Base-by-base conservation (phyloP, 2,888 invertebrate genomes). In the Mactromeris polynyma region DNA sequence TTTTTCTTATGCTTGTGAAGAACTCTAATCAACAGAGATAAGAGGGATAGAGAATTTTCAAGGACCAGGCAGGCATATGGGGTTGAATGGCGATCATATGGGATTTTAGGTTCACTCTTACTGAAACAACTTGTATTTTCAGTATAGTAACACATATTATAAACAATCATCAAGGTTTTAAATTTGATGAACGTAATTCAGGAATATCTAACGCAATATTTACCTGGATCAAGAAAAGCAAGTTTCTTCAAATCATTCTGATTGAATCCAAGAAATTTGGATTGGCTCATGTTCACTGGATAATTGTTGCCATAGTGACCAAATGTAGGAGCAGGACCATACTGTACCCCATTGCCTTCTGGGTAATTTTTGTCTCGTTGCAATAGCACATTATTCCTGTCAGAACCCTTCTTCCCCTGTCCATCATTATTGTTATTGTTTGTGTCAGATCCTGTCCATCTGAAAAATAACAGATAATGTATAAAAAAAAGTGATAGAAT, bases 381-480 rank as follows among this genome's bases (percentile, higher is more conserved):
- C 36, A 96, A 91, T 6, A 96, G 92, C 9, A 96, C 93, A 92
- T 97, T 97, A 86, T 95, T 96, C n/a, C 97, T 94, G 91, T 97
- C 97, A 17, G 95, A 95, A 1, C 96, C 95, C 26, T 95, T 94
- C 42, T 93, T 92, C 1, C 97, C 97, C 87, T 97, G 96, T 0
- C 97, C 97, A 91, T 96, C 96, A 92, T 96, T 96, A 86, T 96
- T 96, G 21, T 91, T 85, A 9, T 96, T 96, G 89, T 96, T 97
- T 7, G 95, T 96, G 89, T 96, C 96, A 26, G 96, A 96, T 14
- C 97, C 97, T 42, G 96, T 97, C 97, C 97, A 97, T 88, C 96
- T 96, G 88, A 33, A 89, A 87, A 36, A 64, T 26, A 64, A 19
- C 33, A 73, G 26, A 73, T 33, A 26, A 36, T n/a, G 26, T 64